These are phyloP conservation scores for Diachrysia chrysitis DNA, from an alignment of 2,888 invertebrate genomes.

Conservation along the genomic window DNA sequence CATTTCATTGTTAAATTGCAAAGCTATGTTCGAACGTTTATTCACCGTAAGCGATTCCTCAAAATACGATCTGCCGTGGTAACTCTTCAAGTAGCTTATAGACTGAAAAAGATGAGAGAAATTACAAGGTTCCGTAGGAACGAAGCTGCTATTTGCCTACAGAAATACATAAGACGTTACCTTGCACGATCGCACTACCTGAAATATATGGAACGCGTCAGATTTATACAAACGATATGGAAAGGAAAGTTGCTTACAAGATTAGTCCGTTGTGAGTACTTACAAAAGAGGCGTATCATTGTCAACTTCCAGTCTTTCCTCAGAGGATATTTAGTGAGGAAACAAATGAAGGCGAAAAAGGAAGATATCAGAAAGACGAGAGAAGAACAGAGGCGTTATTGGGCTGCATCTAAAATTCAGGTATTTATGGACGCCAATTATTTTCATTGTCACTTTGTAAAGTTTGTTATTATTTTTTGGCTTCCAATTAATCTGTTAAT, in stretches of 20 bases:
- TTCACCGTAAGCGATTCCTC: conserved; percentile 71
- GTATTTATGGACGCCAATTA: conserved; percentile 64
- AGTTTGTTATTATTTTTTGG: not conserved
- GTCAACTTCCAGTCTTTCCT: conserved; percentile 80
- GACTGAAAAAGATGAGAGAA: conserved; percentile 66
- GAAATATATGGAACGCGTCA: conserved; percentile 68
- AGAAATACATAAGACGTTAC: conserved; percentile 76
- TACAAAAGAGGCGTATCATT: conserved; percentile 72
- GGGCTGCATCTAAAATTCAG: conserved; percentile 91
- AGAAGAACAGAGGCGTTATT: conserved; percentile 77
- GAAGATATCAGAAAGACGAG: conserved; percentile 79
- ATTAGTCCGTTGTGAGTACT: conserved; percentile 73
- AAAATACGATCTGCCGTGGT: conserved; percentile 66
- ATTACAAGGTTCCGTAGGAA: conserved; percentile 62
- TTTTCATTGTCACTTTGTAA: not conserved
- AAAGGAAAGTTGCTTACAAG: conserved; percentile 78
- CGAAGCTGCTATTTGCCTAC: conserved; percentile 74
- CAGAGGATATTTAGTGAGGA: conserved; percentile 86
- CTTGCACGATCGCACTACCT: conserved; percentile 70
- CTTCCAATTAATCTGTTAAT: not conserved
- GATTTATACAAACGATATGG: conserved; percentile 81
- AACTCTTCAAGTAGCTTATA: conserved; percentile 79
- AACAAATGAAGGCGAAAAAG: conserved; percentile 80
- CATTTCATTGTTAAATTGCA: conserved; percentile 67
- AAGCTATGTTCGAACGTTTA: conserved; percentile 66